Evolutionary conservation across 2,888 invertebrate species (phyloP).

Genomic region (Thera obeliscata): DNA sequence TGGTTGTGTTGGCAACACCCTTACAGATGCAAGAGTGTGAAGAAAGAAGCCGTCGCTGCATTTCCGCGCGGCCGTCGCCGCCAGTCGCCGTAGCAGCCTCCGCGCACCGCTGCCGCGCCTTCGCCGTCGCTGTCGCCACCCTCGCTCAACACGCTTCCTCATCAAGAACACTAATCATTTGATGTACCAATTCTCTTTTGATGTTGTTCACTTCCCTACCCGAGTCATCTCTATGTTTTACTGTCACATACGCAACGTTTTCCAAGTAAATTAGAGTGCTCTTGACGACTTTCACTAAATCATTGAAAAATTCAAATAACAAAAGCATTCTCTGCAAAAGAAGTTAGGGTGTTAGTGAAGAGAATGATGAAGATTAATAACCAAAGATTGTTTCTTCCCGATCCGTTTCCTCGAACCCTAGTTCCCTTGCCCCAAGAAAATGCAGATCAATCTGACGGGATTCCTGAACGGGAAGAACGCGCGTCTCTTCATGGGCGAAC

Average conservation of each 20-base stretch:
- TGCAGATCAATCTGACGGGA: slow-evolving; percentile 99
- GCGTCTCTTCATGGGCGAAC: slow-evolving; percentile 97
- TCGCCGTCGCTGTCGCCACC: slow-evolving; percentile 31
- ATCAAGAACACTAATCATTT: slow-evolving; percentile 57
- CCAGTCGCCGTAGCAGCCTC: slow-evolving; percentile 48
- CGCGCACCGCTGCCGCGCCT: slow-evolving; percentile 44
- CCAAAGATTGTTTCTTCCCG: slow-evolving; percentile 68
- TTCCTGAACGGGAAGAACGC: slow-evolving; percentile 99
- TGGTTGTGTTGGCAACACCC: slow-evolving; percentile 84
- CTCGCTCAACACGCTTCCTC: slow-evolving; percentile 40
- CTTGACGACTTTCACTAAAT: slow-evolving; percentile 65
- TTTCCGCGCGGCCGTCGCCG: slow-evolving; percentile 46
- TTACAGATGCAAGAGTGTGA: slow-evolving; percentile 79
- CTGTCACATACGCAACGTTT: slow-evolving; percentile 24
- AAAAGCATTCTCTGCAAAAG: slow-evolving; percentile 33
- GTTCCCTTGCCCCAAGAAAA: slow-evolving; percentile 98
- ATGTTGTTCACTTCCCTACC: slow-evolving; percentile 69
- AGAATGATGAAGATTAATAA: slow-evolving; percentile 56
- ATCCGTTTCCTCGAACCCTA: slow-evolving; percentile 81
- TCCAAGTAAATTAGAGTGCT: slow-evolving; percentile 48
- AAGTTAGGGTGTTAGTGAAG: slow-evolving; percentile 53
- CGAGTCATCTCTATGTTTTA: slow-evolving; percentile 69
- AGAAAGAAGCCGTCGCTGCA: slow-evolving; percentile 50
- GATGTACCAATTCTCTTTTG: slow-evolving; percentile 56
- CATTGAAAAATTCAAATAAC: slow-evolving; percentile 16